phyloP scores from a whole-genome alignment of 2,113 vertebrate species.

The Seriola quinqueradiata region DNA sequence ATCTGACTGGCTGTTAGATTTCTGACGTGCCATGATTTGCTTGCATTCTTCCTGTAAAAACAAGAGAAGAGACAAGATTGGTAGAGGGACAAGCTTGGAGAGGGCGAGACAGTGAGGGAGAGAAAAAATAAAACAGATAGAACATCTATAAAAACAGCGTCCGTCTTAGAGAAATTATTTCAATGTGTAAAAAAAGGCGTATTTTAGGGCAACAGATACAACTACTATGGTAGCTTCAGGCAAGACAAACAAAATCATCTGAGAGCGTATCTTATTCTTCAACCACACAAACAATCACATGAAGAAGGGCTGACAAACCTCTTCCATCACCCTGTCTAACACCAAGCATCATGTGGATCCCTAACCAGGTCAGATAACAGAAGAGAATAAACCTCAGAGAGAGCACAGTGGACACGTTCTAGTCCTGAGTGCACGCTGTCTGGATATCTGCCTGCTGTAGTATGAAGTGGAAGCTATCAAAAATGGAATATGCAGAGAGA shows the following conservation, averaged over 20 bases:
- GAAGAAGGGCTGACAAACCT: conserved; percentile 28
- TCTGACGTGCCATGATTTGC: conserved; percentile 95
- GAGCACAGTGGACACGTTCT: not conserved
- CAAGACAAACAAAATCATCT: conserved; percentile 24
- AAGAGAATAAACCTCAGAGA: conserved; percentile 4
- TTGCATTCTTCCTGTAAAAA: conserved; percentile 93
- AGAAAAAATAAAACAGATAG: conserved; percentile 4
- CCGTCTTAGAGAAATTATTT: conserved; percentile 2
- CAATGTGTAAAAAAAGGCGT: not conserved
- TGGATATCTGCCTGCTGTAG: conserved; percentile 17
- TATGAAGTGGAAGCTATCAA: conserved; percentile 46
- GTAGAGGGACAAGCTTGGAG: not conserved
- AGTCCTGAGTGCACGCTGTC: conserved; percentile 10
- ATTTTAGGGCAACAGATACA: not conserved
- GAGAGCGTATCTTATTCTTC: conserved; percentile 20
- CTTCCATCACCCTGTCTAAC: not conserved
- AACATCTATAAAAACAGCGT: not conserved
- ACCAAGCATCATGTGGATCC: conserved; percentile 8
- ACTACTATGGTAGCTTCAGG: conserved; percentile 23
- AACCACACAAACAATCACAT: conserved; percentile 34
- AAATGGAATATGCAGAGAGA: conserved; percentile 37
- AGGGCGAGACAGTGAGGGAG: not conserved
- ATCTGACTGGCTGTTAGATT: conserved; percentile 94
- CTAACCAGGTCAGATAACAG: conserved; percentile 31
- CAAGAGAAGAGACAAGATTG: not conserved